These are phyloP conservation scores for Nesoenas mayeri DNA, from an alignment of 2,113 vertebrate genomes.

Conservation along the genomic window DNA sequence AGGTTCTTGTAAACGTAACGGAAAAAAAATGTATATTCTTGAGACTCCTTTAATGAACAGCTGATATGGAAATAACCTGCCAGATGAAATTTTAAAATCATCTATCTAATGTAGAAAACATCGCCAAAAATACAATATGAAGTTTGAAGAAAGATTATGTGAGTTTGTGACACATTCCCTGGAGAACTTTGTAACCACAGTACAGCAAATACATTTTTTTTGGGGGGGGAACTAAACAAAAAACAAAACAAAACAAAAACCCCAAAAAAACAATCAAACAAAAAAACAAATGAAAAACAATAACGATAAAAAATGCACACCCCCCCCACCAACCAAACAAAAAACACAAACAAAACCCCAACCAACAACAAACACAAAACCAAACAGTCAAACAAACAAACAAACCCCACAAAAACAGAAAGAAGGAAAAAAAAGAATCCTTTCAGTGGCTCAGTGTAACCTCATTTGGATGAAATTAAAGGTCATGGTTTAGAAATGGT, in stretches of 20 bases:
- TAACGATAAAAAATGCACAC: too few relatives aligned
- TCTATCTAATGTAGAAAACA: neutral
- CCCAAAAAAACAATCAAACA: too few relatives aligned
- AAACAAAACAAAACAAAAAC: too few relatives aligned
- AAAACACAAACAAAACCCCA: too few relatives aligned
- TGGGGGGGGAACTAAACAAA: accelerated
- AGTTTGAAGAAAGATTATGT: neutral
- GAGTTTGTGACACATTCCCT: neutral
- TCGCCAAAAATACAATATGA: neutral
- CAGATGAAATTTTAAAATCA: neutral
- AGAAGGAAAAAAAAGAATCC: accelerated
- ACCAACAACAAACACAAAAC: too few relatives aligned
- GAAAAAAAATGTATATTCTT: neutral
- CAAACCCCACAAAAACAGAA: too few relatives aligned
- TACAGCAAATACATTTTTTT: neutral
- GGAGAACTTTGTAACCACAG: neutral
- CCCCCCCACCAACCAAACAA: too few relatives aligned
- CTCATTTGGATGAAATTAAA: neutral
- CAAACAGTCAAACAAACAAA: too few relatives aligned
- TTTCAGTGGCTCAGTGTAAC: neutral
- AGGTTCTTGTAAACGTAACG: neutral
- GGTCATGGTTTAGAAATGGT: neutral
- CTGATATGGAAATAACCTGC: neutral
- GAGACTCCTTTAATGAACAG: neutral
- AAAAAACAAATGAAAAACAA: too few relatives aligned